Percentiles rank a stretch among this genome's conserved stretches.
Evolutionary conservation across 2,888 invertebrate species (phyloP).

Genomic region (Drosophila monieri): DNA sequence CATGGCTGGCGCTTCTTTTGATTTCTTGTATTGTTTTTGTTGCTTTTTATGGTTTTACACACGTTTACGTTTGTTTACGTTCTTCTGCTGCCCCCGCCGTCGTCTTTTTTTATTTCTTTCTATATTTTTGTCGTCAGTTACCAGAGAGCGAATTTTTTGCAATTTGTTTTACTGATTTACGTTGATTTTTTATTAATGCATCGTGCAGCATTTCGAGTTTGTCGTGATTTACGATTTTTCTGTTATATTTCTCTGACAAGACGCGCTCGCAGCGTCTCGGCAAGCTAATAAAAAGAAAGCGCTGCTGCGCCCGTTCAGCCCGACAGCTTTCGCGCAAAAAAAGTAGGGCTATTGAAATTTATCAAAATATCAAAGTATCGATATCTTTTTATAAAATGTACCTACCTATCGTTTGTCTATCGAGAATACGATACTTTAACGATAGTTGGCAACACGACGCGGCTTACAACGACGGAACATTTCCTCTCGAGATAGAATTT

Average conservation of each 20-base stretch:
- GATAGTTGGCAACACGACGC: too few species aligned
- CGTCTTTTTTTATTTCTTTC: constrained; percentile 2
- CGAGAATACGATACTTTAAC: too few species aligned
- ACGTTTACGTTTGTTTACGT: constrained; percentile 60
- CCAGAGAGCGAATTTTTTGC: background rate
- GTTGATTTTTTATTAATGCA: background rate
- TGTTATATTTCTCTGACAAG: background rate
- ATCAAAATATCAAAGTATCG: background rate
- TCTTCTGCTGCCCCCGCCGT: constrained; percentile 3
- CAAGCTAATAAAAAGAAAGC: constrained; percentile 17
- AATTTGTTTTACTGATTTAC: background rate
- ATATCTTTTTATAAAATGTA: background rate
- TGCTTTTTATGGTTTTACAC: constrained; percentile 51
- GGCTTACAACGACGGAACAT: too few species aligned
- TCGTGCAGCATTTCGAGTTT: background rate
- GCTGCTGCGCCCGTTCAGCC: constrained; percentile 3
- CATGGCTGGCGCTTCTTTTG: constrained; percentile 37
- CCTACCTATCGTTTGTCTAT: too few species aligned
- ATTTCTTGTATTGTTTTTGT: constrained; percentile 28
- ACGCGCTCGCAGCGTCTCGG: constrained; percentile 11
- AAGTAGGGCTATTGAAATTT: background rate
- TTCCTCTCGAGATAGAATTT: too few species aligned
- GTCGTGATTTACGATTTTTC: background rate
- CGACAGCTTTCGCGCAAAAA: constrained; percentile 2
- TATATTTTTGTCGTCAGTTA: background rate